Conservation (phyloP, 2,113 vertebrate genomes). For the Ornithorhynchus anatinus region DNA sequence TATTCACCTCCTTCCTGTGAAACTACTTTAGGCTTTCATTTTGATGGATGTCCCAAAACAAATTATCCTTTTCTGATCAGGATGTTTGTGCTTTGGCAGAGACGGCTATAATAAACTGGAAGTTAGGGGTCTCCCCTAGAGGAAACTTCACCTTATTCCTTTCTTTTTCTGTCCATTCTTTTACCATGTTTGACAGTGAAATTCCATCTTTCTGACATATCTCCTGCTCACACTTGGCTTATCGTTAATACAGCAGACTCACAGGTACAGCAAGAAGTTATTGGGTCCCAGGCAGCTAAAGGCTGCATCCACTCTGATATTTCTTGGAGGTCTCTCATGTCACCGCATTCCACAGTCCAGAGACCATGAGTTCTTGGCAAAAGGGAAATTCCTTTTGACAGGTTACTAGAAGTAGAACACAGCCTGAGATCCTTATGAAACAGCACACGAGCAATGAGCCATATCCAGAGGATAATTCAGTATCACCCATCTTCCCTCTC, state of each 20-base stretch:
- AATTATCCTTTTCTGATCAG: background rate
- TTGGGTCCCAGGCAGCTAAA: background rate
- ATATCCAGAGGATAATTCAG: too few species aligned
- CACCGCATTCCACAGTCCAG: background rate
- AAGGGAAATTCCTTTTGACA: background rate
- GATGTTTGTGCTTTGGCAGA: background rate
- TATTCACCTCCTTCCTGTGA: background rate
- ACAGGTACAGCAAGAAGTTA: background rate
- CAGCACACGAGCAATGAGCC: too few species aligned
- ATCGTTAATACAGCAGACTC: slow-evolving; percentile 7
- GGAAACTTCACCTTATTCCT: background rate
- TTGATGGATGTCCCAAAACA: background rate
- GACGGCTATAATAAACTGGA: background rate
- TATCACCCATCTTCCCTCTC: background rate
- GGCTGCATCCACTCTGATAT: background rate
- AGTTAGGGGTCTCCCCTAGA: background rate
- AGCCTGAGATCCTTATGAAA: background rate
- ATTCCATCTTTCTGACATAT: background rate
- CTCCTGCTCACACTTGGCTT: background rate
- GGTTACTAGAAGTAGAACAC: background rate
- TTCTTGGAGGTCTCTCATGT: background rate
- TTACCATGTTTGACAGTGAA: background rate
- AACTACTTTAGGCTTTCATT: background rate
- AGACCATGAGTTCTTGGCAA: background rate
- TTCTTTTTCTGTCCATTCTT: background rate